phyloP scores from a whole-genome alignment of 2,113 vertebrate genomes.

The Sturnus vulgaris region DNA sequence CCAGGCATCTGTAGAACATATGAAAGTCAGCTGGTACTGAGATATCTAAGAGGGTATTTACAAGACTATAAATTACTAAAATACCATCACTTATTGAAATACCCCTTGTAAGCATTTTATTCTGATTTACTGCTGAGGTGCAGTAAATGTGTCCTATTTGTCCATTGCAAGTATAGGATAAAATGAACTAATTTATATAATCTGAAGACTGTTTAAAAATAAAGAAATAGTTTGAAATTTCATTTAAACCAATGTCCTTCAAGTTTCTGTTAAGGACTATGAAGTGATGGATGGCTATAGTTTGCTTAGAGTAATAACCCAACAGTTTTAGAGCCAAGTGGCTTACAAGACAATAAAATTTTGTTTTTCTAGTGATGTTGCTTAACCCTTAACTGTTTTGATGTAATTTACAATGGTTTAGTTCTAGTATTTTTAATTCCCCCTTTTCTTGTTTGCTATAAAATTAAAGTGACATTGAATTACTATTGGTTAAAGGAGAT shows the following conservation, averaged over 20 bases:
- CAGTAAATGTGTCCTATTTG: background rate
- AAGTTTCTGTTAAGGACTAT: background rate
- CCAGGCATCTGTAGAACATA: background rate
- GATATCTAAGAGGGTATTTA: background rate
- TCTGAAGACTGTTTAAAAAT: background rate
- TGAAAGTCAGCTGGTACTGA: background rate
- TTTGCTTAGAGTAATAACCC: background rate
- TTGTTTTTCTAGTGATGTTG: background rate
- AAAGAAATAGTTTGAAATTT: background rate
- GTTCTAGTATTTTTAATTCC: background rate
- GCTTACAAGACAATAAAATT: background rate
- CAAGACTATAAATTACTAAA: background rate
- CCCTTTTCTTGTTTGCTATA: background rate
- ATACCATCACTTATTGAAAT: background rate
- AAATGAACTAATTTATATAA: background rate
- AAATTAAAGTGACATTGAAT: background rate
- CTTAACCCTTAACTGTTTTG: background rate
- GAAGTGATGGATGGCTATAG: background rate
- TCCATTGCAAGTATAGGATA: background rate
- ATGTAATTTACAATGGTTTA: background rate
- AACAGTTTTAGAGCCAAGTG: background rate
- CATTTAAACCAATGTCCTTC: background rate
- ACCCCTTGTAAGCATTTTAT: background rate
- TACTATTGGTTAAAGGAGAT: background rate
- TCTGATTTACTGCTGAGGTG: background rate